phyloP scores from a whole-genome alignment of 2,113 vertebrate genomes.

The Takifugu flavidus region DNA sequence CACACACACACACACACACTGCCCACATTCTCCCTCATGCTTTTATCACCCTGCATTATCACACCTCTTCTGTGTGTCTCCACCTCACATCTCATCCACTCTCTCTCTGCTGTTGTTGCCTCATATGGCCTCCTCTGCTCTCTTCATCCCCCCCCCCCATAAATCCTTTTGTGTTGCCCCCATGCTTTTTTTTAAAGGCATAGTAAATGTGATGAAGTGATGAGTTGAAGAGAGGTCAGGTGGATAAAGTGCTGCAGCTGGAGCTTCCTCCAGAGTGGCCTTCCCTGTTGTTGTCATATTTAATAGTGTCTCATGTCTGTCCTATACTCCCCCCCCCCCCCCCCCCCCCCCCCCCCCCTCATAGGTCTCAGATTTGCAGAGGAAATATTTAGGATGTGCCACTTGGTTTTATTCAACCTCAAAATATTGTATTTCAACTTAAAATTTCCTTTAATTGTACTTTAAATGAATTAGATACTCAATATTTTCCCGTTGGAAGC shows the following conservation, averaged over 20 bases:
- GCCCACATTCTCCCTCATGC: neutral
- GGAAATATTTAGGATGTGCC: conserved; percentile 27
- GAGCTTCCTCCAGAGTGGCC: conserved; percentile 2
- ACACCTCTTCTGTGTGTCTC: neutral
- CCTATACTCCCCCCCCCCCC: conserved; percentile 4
- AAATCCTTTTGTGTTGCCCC: neutral
- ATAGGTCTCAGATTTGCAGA: conserved; percentile 15
- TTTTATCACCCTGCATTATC: conserved; percentile 1
- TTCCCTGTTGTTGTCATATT: conserved; percentile 24
- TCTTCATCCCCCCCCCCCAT: neutral
- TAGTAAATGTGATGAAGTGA: neutral
- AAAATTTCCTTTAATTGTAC: no score
- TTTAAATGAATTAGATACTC: no score
- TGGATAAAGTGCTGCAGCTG: conserved; percentile 1
- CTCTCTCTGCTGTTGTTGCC: no score
- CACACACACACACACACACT: no score
- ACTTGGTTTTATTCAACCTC: no score
- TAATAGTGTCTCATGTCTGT: conserved; percentile 14
- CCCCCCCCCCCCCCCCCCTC: conserved; percentile 6
- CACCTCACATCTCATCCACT: neutral
- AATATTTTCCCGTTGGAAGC: no score
- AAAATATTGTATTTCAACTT: no score
- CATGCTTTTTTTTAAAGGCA: neutral
- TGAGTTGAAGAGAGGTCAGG: neutral
- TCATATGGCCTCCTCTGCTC: no score